phyloP scores from a whole-genome alignment of 2,797 vertebrate genomes.

The Netta rufina region DNA sequence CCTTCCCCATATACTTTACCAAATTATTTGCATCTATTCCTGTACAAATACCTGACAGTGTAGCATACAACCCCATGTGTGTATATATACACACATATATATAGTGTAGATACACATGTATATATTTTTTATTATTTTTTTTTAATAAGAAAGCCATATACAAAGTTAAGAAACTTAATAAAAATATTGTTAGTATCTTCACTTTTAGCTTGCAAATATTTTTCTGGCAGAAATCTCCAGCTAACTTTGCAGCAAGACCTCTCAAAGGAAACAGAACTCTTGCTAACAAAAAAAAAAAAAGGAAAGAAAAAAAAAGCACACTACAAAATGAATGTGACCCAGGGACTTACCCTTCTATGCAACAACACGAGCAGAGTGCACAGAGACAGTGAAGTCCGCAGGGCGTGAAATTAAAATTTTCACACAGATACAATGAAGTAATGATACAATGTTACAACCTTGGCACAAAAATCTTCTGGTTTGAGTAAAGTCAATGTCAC shows the following conservation, averaged over 20 bases:
- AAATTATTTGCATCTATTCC: not conserved
- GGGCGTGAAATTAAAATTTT: conserved; percentile 78
- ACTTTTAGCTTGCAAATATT: conserved; percentile 12
- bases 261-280: conserved; percentile 55
- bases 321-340: conserved; percentile 67
- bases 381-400: conserved; percentile 65
- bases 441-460: conserved; percentile 63
- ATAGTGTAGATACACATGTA: not conserved
- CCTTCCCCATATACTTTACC: not conserved
- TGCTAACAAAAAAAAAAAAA: not conserved
- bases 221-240: conserved; percentile 17
- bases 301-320: not conserved
- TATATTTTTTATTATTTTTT: no score
- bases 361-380: conserved; percentile 58
- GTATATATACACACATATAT: not conserved
- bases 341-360: conserved; percentile 68
- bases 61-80: not conserved
- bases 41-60: not conserved
- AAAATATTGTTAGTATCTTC: not conserved
- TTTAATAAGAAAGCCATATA: not conserved
- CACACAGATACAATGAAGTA: conserved; percentile 71
- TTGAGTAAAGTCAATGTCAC: conserved; percentile 69
- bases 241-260: conserved; percentile 41
- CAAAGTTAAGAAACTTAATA: not conserved
- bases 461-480: conserved; percentile 67